A percentile compares a stretch with the other conserved stretches of the same genome.
Evolutionary conservation across 2,113 vertebrate species (phyloP).

Genomic region (Daboia siamensis): DNA sequence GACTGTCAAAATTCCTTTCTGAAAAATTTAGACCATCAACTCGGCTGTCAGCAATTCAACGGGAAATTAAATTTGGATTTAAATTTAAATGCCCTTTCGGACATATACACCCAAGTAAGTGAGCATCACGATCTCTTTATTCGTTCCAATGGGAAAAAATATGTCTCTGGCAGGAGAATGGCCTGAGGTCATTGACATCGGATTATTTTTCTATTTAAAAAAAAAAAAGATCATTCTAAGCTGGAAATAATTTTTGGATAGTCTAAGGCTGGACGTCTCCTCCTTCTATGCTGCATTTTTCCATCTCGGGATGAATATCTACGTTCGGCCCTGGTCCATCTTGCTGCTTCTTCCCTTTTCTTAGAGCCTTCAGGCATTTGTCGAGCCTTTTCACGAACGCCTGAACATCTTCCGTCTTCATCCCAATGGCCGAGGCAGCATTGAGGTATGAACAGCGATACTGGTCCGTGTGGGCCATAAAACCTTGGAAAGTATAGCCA

Average conservation of each 20-base stretch:
- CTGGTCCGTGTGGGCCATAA: conserved; percentile 87
- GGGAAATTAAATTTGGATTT: not conserved
- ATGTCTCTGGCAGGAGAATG: not conserved
- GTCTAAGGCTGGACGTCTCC: conserved; percentile 46
- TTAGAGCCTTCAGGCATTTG: conserved; percentile 83
- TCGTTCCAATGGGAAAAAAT: not conserved
- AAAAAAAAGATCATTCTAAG: not conserved
- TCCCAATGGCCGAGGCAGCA: conserved; percentile 90
- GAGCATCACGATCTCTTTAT: not conserved
- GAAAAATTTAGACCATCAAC: not conserved
- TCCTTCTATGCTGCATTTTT: conserved; percentile 20
- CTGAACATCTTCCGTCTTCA: conserved; percentile 86
- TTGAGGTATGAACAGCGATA: conserved; percentile 95
- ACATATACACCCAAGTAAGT: not conserved
- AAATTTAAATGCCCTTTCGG: not conserved
- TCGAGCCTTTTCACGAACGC: conserved; percentile 89
- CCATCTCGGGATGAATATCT: not conserved
- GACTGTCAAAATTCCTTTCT: not conserved
- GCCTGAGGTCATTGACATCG: not conserved
- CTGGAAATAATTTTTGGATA: not conserved
- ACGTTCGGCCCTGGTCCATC: conserved; percentile 24
- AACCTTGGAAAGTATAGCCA: conserved; percentile 86
- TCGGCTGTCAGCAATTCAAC: not conserved
- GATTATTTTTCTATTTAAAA: conserved; percentile 9
- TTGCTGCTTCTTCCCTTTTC: conserved; percentile 65